A percentile compares a stretch with the other conserved stretches of the same genome.
phyloP scores from a whole-genome alignment of 2,888 invertebrate species.

The Elgonia sp. region DNA sequence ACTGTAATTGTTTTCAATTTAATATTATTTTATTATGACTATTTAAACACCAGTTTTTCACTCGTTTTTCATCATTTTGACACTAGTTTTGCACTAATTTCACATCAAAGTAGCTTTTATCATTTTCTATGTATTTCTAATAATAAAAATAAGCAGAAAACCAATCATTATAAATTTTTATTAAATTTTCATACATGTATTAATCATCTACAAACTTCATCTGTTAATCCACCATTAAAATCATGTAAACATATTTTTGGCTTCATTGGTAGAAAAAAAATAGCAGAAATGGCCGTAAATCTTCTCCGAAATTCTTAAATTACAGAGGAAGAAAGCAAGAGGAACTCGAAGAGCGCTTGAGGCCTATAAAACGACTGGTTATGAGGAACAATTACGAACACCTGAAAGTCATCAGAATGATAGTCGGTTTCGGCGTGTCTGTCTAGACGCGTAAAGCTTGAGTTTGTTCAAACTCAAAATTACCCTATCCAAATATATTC shows the following conservation, averaged over 20 bases:
- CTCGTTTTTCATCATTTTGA: no score
- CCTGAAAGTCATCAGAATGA: conserved; percentile 84
- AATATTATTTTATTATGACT: no score
- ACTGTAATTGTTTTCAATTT: no score
- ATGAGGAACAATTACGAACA: conserved; percentile 84
- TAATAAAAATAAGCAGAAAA: no score
- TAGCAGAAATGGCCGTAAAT: conserved; percentile 80
- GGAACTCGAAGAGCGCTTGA: conserved; percentile 79
- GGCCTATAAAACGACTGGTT: conserved; percentile 77
- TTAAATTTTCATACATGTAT: no score
- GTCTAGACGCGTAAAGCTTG: conserved; percentile 82
- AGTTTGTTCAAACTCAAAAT: conserved; percentile 77
- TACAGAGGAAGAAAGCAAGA: conserved; percentile 83
- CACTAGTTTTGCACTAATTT: no score
- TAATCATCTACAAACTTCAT: no score
- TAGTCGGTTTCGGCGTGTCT: conserved; percentile 61
- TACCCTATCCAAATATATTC: conserved; percentile 82
- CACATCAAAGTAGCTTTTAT: no score
- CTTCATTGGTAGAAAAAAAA: background rate
- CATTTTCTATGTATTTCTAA: no score
- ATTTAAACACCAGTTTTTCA: no score
- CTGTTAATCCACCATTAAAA: no score
- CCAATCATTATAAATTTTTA: no score
- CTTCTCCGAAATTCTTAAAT: conserved; percentile 84
- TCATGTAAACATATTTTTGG: background rate